These are phyloP conservation scores for Salmo trutta DNA, from an alignment of 2,797 vertebrate species.

Conservation along the genomic window DNA sequence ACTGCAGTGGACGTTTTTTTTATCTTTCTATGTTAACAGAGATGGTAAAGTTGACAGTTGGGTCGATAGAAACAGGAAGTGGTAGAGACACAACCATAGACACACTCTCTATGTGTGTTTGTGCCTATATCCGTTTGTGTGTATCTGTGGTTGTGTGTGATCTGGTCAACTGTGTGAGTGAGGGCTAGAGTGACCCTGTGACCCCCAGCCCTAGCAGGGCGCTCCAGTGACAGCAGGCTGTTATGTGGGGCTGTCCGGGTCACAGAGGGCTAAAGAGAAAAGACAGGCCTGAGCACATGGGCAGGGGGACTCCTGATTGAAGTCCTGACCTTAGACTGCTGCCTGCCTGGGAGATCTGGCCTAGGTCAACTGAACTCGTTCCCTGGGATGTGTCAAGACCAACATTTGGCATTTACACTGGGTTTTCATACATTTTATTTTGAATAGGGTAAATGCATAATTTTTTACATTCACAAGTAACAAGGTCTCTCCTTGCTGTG, in stretches of 20 bases:
- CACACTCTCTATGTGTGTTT: background rate
- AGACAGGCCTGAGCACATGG: background rate
- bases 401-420: background rate
- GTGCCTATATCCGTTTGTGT: background rate
- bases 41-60: background rate
- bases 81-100: too few relatives aligned
- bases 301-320: background rate
- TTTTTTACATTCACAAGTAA: background rate
- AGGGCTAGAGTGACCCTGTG: too few relatives aligned
- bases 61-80: too few relatives aligned
- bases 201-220: background rate
- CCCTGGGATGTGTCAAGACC: background rate
- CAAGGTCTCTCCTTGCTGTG: background rate
- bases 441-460: background rate
- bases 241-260: constrained; percentile 1
- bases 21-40: background rate
- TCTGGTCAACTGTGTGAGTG: background rate
- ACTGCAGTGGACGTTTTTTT: too few relatives aligned
- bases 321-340: background rate
- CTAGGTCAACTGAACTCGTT: background rate
- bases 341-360: background rate
- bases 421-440: background rate
- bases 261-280: background rate
- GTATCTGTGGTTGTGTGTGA: background rate
- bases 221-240: background rate